phyloP scores from a whole-genome alignment of 2,113 vertebrate species.

The Halcyon senegalensis region DNA sequence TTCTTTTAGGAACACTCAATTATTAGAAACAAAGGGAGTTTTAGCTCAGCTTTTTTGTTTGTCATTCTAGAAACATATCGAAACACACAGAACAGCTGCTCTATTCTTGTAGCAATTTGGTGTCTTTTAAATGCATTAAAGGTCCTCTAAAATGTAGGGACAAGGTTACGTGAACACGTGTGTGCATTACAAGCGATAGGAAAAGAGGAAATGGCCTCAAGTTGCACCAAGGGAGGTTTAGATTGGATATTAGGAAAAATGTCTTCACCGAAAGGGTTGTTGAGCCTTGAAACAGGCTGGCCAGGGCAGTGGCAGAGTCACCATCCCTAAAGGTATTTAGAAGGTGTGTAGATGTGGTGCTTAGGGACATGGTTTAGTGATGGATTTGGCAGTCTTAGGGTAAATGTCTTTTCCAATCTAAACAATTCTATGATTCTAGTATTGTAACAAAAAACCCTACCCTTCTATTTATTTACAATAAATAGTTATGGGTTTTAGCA shows the following conservation, averaged over 20 bases:
- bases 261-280: neutral
- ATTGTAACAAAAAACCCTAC: neutral
- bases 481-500: neutral
- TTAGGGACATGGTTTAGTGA: neutral
- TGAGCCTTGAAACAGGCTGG: neutral
- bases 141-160: neutral
- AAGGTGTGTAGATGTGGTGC: neutral
- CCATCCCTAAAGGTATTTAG: neutral
- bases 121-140: neutral
- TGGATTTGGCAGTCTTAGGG: no score
- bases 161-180: neutral
- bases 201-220: neutral
- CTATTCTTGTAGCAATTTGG: neutral
- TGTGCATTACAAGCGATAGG: neutral
- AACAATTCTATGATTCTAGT: neutral
- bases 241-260: neutral
- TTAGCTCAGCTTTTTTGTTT: neutral
- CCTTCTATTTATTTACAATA: neutral
- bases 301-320: no score
- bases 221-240: neutral
- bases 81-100: neutral
- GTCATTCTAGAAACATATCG: neutral
- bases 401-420: neutral
- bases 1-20: neutral
- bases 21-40: neutral